A percentile compares a stretch with the other conserved stretches of the same genome.
These are phyloP conservation scores for Melopsittacus undulatus DNA, from an alignment of 2,797 vertebrate genomes.

Conservation along the genomic window DNA sequence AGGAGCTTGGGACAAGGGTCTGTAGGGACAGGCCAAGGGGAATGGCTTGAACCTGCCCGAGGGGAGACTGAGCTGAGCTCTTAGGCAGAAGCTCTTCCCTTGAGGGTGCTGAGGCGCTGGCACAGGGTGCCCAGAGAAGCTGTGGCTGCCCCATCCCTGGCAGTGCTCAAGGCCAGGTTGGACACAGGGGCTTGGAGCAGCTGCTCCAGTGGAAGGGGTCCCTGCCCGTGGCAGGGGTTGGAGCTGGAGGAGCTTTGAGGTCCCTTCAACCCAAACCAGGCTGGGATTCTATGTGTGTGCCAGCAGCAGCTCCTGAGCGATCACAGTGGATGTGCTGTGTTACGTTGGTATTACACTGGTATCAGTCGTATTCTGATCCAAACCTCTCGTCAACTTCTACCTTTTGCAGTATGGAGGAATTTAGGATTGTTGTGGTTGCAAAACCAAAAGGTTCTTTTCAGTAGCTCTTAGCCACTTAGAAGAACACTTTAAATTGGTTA, in stretches of 20 bases:
- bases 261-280: background rate
- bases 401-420: background rate
- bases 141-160: too few relatives aligned
- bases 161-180: too few relatives aligned
- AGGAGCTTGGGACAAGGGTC: too few relatives aligned
- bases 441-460: background rate
- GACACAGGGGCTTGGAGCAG: too few relatives aligned
- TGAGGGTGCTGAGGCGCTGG: too few relatives aligned
- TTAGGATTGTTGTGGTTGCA: background rate
- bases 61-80: too few relatives aligned
- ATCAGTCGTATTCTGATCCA: background rate
- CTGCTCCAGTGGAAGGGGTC: too few relatives aligned
- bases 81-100: too few relatives aligned
- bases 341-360: background rate
- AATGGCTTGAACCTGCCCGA: too few relatives aligned
- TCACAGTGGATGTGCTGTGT: background rate
- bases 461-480: background rate
- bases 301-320: fast-evolving
- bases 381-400: fast-evolving
- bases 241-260: fast-evolving
- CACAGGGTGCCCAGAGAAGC: too few relatives aligned
- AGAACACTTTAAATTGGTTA: background rate
- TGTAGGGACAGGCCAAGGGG: too few relatives aligned
- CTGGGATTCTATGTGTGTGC: background rate
- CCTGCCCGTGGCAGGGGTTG: background rate